Conservation (phyloP, 23 tunicate species). For the Phallusia fumigata region DNA sequence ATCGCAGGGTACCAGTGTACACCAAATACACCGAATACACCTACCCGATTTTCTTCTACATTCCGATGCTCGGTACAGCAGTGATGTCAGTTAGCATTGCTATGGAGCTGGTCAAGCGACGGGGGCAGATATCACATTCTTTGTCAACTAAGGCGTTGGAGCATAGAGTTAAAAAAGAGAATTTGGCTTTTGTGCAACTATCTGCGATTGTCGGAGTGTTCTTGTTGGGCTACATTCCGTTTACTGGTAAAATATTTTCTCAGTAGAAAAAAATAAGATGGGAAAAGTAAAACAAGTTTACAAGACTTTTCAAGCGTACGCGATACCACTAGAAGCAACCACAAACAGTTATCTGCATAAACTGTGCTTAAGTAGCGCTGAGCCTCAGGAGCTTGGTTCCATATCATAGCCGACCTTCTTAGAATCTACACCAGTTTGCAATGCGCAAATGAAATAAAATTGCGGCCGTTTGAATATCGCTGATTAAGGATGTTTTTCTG, state of each 20-base stretch:
- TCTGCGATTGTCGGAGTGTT: neutral
- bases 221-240: neutral
- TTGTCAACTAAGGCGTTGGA: neutral
- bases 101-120: neutral
- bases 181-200: neutral
- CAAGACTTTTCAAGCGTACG: no score
- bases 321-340: no score
- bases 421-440: no score
- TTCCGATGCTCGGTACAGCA: neutral
- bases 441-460: no score
- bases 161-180: neutral
- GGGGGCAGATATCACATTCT: neutral
- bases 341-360: no score
- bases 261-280: no score
- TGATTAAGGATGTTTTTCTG: no score
- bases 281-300: no score
- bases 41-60: neutral
- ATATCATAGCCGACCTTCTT: no score
- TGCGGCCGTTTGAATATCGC: no score
- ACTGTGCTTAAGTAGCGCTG: no score
- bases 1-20: neutral
- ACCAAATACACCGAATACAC: neutral
- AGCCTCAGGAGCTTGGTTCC: no score
- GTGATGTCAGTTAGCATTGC: neutral
- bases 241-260: neutral